These are phyloP conservation scores for Clarias laeviceps DNA, from an alignment of 2,797 vertebrate species.

Conservation along the genomic window DNA sequence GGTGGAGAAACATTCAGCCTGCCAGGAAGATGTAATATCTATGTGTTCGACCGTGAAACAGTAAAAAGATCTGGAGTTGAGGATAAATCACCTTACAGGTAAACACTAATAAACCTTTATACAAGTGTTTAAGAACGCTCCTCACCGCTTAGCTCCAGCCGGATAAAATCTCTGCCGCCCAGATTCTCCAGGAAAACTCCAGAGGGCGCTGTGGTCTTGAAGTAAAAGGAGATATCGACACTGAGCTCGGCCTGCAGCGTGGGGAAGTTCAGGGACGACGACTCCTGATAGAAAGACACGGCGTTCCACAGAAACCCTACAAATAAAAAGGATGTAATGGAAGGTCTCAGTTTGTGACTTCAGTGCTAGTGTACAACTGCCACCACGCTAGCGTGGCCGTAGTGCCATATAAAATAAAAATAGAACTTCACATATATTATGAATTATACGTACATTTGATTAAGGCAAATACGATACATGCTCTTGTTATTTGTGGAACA, in stretches of 20 bases:
- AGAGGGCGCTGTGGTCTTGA: constrained; percentile 82
- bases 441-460: neutral
- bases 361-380: neutral
- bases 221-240: constrained; percentile 88
- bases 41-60: neutral
- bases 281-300: constrained; percentile 78
- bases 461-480: neutral
- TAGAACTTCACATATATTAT: neutral
- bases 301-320: constrained; percentile 85
- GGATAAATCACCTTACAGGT: neutral
- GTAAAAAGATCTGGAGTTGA: neutral
- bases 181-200: constrained; percentile 91
- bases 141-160: constrained; percentile 88
- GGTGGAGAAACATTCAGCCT: neutral
- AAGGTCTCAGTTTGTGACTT: neutral
- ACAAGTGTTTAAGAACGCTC: neutral
- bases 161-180: constrained; percentile 87
- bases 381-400: neutral
- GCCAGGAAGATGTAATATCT: neutral
- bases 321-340: neutral
- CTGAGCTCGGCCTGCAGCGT: constrained; percentile 88
- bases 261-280: constrained; percentile 88
- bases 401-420: neutral
- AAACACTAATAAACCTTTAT: constrained; percentile 1
- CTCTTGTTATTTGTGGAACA: too few species aligned